Evolutionary conservation across 2,113 vertebrate species (phyloP), one percentile per base, ranked within the genome.

Genomic region (Fregata magnificens): DNA sequence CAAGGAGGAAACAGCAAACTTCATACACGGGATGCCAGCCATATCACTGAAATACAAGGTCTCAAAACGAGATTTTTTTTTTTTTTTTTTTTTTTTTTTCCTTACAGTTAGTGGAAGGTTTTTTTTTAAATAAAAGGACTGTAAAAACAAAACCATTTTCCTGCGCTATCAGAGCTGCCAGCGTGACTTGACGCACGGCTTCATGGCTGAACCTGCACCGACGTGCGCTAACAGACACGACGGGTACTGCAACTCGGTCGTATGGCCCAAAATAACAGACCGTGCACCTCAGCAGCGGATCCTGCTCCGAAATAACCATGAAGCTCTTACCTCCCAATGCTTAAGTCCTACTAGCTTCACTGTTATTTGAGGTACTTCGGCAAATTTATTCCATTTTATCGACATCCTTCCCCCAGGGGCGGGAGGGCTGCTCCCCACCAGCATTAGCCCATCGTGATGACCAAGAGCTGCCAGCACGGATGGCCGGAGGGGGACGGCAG

Each of bases 321-420:
- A 53, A 86, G 53, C 31, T 92, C 98, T 98, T 98, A 99, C 98
- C 98, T 98, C 98, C 70, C 95, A 96, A 22, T 95, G 88, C 52
- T 88, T 96, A 7, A 95, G 91, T 98, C 98, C 98, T 47, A 91
- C 79, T 63, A 98, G 96, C 93, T 86, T 97, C 97, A 98, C 97
- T 47, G 98, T 98, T 95, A 98, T 93, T 14, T 96, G 95, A 90
- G 98, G 98, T 44, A 98, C 89, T 62, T 98, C 98, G 2, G 96
- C 93, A 93, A 98, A 97, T 18, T 83, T 96, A 72, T 91, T 92
- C 98, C 98, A 95, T 72, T 96, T 98, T 34, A 98, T 74, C 2
- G 98, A 98, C 98, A 99, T 98, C 94, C 55, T 96, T 76, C 28
- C 78, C 84, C 70, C 28, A 3, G 78, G 78, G 86, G 77, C 86